A percentile compares a stretch with the other conserved stretches of the same genome.
These are phyloP conservation scores for Podarcis cretensis DNA, from an alignment of 2,113 vertebrate species.

Conservation along the genomic window DNA sequence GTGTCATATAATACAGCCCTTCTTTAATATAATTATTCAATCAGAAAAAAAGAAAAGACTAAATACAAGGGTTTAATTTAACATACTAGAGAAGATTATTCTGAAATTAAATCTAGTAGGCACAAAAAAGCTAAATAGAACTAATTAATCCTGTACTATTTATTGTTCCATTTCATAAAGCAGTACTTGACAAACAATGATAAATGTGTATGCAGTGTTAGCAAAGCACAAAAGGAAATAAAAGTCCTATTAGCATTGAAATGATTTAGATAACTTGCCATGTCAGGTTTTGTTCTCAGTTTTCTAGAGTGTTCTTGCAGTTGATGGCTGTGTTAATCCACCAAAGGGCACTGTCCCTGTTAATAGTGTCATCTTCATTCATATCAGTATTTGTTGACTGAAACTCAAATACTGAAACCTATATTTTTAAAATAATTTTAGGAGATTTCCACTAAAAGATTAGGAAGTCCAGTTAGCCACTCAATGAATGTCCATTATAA, in stretches of 20 bases:
- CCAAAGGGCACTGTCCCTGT: neutral
- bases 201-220: slow-evolving; percentile 11
- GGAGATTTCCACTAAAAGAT: too few species aligned
- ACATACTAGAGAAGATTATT: neutral
- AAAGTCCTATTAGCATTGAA: neutral
- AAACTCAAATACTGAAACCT: neutral
- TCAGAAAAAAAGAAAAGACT: neutral
- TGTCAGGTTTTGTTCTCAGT: neutral
- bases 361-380: neutral
- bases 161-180: slow-evolving; percentile 6
- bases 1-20: neutral
- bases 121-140: neutral
- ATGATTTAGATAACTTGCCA: neutral
- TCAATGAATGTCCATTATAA: neutral
- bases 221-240: slow-evolving; percentile 19
- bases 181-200: neutral
- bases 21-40: neutral
- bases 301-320: neutral
- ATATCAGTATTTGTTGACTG: neutral
- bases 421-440: neutral
- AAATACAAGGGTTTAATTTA: neutral
- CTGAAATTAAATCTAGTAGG: slow-evolving; percentile 13
- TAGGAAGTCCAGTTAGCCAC: neutral
- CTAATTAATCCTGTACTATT: slow-evolving; percentile 24
- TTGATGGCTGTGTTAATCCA: slow-evolving; percentile 1